Conservation (phyloP, 2,797 vertebrate genomes). For the Chelon auratus region DNA sequence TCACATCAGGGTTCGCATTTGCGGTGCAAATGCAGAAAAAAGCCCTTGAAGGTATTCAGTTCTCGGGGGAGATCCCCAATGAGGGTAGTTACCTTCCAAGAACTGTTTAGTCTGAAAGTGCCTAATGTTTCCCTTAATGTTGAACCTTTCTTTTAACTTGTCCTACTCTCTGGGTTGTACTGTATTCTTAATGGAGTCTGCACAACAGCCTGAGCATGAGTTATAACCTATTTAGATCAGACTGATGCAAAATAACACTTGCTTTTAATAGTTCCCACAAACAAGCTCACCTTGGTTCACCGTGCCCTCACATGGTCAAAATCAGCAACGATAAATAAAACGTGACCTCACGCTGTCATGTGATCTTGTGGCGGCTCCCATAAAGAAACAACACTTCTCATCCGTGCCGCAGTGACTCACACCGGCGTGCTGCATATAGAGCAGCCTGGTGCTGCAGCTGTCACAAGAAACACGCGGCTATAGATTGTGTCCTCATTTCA, state of each 20-base stretch:
- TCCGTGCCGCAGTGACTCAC: slow-evolving; percentile 65
- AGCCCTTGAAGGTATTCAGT: too few relatives aligned
- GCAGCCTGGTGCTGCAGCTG: slow-evolving; percentile 46
- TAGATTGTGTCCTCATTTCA: slow-evolving; percentile 67
- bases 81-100: too few relatives aligned
- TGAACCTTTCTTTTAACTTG: neutral
- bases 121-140: neutral
- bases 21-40: too few relatives aligned
- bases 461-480: slow-evolving; percentile 37
- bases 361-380: slow-evolving; percentile 46
- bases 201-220: neutral
- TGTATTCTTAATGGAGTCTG: neutral
- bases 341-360: slow-evolving; percentile 2
- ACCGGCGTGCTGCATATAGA: slow-evolving; percentile 51
- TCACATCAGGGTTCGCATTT: too few relatives aligned
- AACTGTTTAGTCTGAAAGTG: too few relatives aligned
- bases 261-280: neutral
- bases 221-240: neutral
- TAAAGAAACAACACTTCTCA: slow-evolving; percentile 24
- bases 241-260: neutral
- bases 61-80: too few relatives aligned
- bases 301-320: neutral
- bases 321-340: slow-evolving; percentile 9
- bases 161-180: neutral
- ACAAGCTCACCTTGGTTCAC: neutral